phyloP scores from a whole-genome alignment of 2,888 invertebrate genomes.

The Eristalis intricaria region DNA sequence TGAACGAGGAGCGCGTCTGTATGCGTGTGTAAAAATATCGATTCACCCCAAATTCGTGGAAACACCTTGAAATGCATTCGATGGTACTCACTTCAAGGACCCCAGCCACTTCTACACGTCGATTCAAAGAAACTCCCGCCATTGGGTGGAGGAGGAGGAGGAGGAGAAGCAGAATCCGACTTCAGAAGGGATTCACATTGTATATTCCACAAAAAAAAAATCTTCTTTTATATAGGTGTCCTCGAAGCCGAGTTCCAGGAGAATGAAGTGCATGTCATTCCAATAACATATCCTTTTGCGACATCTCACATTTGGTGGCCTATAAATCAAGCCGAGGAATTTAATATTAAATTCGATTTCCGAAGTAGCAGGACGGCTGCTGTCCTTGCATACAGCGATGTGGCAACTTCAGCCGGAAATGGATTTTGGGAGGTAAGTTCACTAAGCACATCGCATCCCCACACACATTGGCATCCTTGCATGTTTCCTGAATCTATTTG shows the following conservation, averaged over 20 bases:
- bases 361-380: conserved; percentile 92
- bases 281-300: conserved; percentile 94
- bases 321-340: conserved; percentile 87
- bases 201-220: conserved; percentile 14
- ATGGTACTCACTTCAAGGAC: not conserved
- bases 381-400: conserved; percentile 92
- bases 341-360: conserved; percentile 92
- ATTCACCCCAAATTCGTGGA: conserved; percentile 7
- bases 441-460: not conserved
- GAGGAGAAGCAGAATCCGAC: not conserved
- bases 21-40: conserved; percentile 1
- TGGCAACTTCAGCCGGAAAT: conserved; percentile 86
- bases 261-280: conserved; percentile 92
- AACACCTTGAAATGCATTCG: conserved; percentile 15
- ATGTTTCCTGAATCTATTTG: conserved; percentile 49
- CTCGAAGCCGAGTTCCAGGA: conserved; percentile 92
- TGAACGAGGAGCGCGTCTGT: not conserved
- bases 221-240: conserved; percentile 82
- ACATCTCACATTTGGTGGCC: conserved; percentile 96
- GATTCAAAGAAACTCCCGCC: too few species aligned
- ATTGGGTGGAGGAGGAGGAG: not conserved
- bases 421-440: conserved; percentile 92
- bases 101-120: not conserved
- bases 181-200: not conserved
- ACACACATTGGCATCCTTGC: conserved; percentile 6